Percentiles rank a stretch among this genome's conserved stretches.
These are phyloP conservation scores for Fopius arisanus DNA, from an alignment of 1,140 invertebrate species.

Conservation along the genomic window DNA sequence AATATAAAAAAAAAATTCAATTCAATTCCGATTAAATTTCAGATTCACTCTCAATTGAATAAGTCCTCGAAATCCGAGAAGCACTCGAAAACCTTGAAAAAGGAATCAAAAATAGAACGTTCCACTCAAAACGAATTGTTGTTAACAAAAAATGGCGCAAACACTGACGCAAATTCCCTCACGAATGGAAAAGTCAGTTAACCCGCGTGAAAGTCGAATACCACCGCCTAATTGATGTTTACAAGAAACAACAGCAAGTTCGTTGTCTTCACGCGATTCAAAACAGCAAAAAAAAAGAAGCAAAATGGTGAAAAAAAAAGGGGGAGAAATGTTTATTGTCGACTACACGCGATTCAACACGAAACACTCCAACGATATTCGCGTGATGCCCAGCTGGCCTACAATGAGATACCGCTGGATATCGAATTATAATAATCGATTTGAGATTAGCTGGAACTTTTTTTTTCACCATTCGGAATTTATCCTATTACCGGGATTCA, in stretches of 20 bases:
- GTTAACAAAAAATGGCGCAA: no score
- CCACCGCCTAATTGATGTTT: neutral
- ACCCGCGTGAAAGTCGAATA: neutral
- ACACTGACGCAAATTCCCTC: neutral
- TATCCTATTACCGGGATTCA: neutral
- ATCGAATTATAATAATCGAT: slow-evolving; percentile 7
- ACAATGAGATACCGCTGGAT: neutral
- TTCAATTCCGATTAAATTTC: no score
- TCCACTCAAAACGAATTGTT: neutral
- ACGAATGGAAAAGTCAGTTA: neutral
- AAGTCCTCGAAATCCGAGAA: no score
- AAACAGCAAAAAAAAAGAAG: neutral
- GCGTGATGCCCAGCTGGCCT: neutral
- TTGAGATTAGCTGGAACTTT: neutral
- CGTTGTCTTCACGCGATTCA: slow-evolving; percentile 3
- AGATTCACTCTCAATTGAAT: no score
- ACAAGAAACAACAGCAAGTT: slow-evolving; percentile 1
- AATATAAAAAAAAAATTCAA: no score
- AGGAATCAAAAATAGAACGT: no score
- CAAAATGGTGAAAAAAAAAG: neutral
- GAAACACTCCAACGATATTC: neutral
- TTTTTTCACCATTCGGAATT: neutral
- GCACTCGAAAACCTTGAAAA: no score
- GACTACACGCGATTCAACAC: neutral
- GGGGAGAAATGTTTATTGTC: neutral